Percentiles rank a stretch among this genome's conserved stretches.
Conservation (phyloP, 2,797 vertebrate species). For the Choloepus didactylus region DNA sequence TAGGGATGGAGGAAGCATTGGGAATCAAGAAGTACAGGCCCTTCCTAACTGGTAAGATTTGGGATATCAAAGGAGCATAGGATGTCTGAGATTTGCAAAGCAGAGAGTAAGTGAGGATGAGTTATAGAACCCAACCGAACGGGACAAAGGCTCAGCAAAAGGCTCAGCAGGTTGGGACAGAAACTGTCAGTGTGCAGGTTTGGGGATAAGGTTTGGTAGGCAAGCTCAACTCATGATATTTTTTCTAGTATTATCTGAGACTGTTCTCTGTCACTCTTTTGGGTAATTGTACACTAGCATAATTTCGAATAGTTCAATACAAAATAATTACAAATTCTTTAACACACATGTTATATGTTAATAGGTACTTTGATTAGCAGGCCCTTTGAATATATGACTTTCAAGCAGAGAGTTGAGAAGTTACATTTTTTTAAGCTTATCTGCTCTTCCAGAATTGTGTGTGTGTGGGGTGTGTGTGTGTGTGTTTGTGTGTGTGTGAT, state of each 20-base stretch:
- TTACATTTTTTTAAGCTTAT: slow-evolving; percentile 55
- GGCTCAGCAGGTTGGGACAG: not conserved
- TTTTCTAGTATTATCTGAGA: slow-evolving; percentile 70
- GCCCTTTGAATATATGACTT: not conserved
- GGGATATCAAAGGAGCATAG: not conserved
- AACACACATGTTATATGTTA: not conserved
- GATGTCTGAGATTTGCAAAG: not conserved
- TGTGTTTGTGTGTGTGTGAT: too few species aligned
- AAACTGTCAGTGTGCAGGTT: not conserved
- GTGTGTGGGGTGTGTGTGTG: fast-evolving
- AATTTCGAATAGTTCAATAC: slow-evolving; percentile 69
- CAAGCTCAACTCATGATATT: not conserved
- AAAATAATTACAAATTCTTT: slow-evolving; percentile 61
- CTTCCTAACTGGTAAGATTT: not conserved
- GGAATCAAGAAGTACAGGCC: not conserved
- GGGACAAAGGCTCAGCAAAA: too few species aligned
- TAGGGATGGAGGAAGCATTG: not conserved
- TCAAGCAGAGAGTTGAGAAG: slow-evolving; percentile 55
- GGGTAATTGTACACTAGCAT: slow-evolving; percentile 71
- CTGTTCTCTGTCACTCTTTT: slow-evolving; percentile 69
- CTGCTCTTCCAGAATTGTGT: not conserved
- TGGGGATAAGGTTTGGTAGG: not conserved
- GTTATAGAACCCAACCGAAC: not conserved
- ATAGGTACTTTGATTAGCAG: slow-evolving; percentile 61
- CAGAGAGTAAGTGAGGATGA: not conserved